Conservation (phyloP, 2,888 invertebrate species). For the Electrophaes corylata region DNA sequence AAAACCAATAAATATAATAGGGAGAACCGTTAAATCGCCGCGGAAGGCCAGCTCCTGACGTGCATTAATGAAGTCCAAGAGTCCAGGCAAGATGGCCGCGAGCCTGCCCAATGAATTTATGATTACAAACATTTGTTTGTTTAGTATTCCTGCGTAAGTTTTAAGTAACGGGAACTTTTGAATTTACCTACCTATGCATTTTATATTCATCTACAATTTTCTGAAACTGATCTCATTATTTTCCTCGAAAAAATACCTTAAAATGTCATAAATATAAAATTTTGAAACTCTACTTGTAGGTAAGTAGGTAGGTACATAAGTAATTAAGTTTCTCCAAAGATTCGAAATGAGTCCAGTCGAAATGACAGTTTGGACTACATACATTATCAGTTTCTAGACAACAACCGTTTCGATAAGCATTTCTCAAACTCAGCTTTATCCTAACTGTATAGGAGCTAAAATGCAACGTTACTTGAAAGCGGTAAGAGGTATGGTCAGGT, state of each 20-base stretch:
- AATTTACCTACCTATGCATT: not conserved
- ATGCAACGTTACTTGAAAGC: slow-evolving; percentile 34
- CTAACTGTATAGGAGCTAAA: slow-evolving; percentile 22
- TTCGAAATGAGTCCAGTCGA: slow-evolving; percentile 53
- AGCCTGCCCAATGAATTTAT: slow-evolving; percentile 37
- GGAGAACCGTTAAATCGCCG: slow-evolving; percentile 66
- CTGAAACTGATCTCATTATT: not conserved
- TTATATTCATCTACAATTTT: not conserved
- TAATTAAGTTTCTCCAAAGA: slow-evolving; percentile 67
- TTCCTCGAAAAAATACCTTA: not conserved
- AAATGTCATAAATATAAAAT: not conserved
- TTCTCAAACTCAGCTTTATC: slow-evolving; percentile 23
- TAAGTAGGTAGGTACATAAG: not conserved
- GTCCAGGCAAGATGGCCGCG: slow-evolving; percentile 55
- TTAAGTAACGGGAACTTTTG: slow-evolving; percentile 29
- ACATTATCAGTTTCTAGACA: slow-evolving; percentile 71
- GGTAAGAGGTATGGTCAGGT: slow-evolving; percentile 45
- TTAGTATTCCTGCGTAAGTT: slow-evolving; percentile 33
- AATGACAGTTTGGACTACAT: slow-evolving; percentile 54
- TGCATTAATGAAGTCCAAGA: slow-evolving; percentile 58
- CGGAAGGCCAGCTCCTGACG: slow-evolving; percentile 73
- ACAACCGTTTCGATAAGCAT: slow-evolving; percentile 50
- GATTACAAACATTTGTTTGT: slow-evolving; percentile 35
- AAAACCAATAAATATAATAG: slow-evolving; percentile 49
- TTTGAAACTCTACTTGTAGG: slow-evolving; percentile 12